Conservation (phyloP, 2,113 vertebrate genomes). For the Platycercus adscitus region DNA sequence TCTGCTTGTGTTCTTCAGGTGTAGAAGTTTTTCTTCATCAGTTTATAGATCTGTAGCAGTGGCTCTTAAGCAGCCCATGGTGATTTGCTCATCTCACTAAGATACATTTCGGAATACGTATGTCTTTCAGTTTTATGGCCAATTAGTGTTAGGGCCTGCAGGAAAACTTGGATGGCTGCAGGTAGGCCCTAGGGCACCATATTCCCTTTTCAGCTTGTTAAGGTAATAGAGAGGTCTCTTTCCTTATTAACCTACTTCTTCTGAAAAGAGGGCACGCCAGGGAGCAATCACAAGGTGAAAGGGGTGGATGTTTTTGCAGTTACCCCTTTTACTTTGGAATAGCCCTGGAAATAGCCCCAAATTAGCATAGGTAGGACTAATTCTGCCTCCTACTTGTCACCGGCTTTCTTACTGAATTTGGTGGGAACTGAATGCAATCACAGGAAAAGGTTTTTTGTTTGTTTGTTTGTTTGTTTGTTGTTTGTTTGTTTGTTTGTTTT, state of each 20-base stretch:
- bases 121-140: not conserved
- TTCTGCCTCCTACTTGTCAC: not conserved
- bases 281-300: not conserved
- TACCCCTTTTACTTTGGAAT: not conserved
- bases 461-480: not conserved
- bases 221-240: not conserved
- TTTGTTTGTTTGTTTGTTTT: not conserved
- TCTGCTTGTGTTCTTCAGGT: not conserved
- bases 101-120: not conserved
- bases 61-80: not conserved
- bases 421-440: not conserved
- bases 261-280: not conserved
- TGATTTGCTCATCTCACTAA: not conserved
- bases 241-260: not conserved
- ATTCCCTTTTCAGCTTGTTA: not conserved
- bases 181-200: not conserved
- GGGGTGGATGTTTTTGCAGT: not conserved
- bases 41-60: not conserved
- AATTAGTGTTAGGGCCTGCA: conserved; percentile 2
- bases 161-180: not conserved
- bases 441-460: not conserved
- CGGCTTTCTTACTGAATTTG: not conserved
- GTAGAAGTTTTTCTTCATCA: not conserved
- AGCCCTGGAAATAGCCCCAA: not conserved
- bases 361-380: not conserved